Evolutionary conservation across 2,888 invertebrate species (phyloP), one percentile per base, ranked within the genome.

Genomic region (Diarsia brunnea): DNA sequence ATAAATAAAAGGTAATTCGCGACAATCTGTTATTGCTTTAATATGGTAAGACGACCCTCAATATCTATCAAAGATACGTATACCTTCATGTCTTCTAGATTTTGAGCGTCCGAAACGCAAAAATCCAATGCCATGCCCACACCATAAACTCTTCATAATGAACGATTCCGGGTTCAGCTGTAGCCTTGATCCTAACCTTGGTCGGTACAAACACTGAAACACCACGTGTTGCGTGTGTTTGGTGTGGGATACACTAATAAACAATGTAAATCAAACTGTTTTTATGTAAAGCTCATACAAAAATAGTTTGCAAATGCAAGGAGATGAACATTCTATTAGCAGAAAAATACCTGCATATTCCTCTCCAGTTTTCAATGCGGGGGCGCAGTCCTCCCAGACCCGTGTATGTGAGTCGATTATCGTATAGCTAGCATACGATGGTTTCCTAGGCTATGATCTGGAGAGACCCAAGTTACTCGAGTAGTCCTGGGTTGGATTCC

Each of bases 151-250:
- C 47, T 24, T 14, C 43, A 51, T 51, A 43, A 47, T 10, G 1
- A 38, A 58, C 63, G 10, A 68, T 58, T 68, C 63, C 55, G 31
- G 55, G 24, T 65, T 58, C 38, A 47, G n/a, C 61, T 19, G 60
- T 61, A 63, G 8, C 79, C 43, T 68, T 79, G 55, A 68, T 78
- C 67, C 79, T 51, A 47, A 68, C 45, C 80, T 75, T 80, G 68
- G 55, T 49, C 24, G 51, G 74, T 53, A 47, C 64, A 51, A 58
- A 65, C 27, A 69, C 51, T 12, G 12, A 24, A 14, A 73, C 38
- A 38, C 38, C 38, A 38, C 38, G 38, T 38, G 38, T 38, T 38
- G 38, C 67, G 21, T 74, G 67, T 38, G 47, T 55, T 27, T 47
- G 21, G 12, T 70, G 47, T 47, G 58, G 55, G 55, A 79, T 53